Percentiles rank a stretch among this genome's conserved stretches.
Evolutionary conservation across 2,113 vertebrate species (phyloP).

Genomic region (Cygnus atratus): DNA sequence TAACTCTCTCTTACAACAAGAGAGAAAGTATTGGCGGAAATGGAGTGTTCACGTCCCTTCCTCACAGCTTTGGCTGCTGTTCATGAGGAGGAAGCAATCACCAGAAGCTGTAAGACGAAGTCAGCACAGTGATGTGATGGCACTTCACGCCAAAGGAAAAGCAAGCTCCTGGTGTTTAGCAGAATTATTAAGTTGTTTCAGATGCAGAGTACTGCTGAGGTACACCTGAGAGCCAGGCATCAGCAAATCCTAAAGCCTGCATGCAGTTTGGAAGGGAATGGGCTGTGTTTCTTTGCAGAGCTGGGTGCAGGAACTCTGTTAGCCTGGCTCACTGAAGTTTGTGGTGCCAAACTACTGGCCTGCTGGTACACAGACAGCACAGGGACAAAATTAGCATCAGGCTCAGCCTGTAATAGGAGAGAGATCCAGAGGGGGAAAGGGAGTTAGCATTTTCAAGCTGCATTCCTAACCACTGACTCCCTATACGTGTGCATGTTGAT

Average conservation of each 20-base stretch:
- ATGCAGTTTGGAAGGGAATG: background rate
- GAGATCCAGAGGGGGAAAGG: background rate
- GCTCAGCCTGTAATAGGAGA: background rate
- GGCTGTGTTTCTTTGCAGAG: background rate
- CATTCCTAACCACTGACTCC: background rate
- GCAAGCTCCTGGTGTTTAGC: background rate
- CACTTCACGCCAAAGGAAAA: background rate
- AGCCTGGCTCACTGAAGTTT: background rate
- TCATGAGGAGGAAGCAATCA: background rate
- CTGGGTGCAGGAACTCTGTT: background rate
- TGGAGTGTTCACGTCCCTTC: background rate
- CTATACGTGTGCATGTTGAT: fast-evolving
- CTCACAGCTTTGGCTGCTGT: background rate
- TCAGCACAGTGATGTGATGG: background rate
- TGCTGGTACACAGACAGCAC: background rate
- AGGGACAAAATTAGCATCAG: background rate
- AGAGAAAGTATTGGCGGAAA: background rate
- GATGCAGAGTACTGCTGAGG: background rate
- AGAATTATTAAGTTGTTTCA: background rate
- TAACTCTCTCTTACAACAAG: background rate
- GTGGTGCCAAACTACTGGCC: background rate
- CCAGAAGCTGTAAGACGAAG: background rate
- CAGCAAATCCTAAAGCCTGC: background rate
- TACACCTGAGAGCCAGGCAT: background rate
- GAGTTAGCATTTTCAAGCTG: background rate